These are phyloP conservation scores for Scyliorhinus canicula DNA, from an alignment of 2,797 vertebrate species.

Conservation along the genomic window DNA sequence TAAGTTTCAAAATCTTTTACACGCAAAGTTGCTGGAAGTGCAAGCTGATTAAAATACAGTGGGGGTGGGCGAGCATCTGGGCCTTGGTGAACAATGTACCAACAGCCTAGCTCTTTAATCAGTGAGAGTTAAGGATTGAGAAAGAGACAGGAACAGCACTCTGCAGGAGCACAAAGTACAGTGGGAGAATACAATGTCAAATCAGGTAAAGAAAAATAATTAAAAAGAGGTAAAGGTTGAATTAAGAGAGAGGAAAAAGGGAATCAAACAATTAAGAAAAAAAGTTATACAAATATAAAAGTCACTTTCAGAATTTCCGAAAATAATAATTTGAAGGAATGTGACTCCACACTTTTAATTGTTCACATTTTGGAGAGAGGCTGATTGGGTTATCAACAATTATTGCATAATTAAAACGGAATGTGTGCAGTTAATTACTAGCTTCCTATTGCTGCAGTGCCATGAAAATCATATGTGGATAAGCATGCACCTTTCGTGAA, in stretches of 20 bases:
- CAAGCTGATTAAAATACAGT: background rate
- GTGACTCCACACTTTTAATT: background rate
- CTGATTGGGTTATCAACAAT: background rate
- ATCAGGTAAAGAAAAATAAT: too few species aligned
- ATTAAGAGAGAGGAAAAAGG: too few species aligned
- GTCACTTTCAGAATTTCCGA: background rate
- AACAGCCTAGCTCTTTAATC: too few species aligned
- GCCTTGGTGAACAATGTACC: background rate
- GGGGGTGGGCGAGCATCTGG: background rate
- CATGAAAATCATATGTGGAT: background rate
- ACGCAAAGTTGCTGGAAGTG: too few species aligned
- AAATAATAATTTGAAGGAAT: too few species aligned
- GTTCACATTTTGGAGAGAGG: background rate
- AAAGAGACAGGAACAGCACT: too few species aligned
- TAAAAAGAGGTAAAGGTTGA: too few species aligned
- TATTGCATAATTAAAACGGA: background rate
- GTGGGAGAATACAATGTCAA: too few species aligned
- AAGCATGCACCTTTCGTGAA: background rate
- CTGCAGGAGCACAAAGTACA: too few species aligned
- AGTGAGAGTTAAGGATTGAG: too few species aligned
- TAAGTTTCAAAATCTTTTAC: background rate
- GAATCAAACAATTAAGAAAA: background rate
- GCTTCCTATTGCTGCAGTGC: background rate
- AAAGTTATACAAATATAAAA: background rate
- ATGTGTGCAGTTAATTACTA: background rate